phyloP scores from a whole-genome alignment of 2,797 vertebrate species.

The Oryzias sinensis region DNA sequence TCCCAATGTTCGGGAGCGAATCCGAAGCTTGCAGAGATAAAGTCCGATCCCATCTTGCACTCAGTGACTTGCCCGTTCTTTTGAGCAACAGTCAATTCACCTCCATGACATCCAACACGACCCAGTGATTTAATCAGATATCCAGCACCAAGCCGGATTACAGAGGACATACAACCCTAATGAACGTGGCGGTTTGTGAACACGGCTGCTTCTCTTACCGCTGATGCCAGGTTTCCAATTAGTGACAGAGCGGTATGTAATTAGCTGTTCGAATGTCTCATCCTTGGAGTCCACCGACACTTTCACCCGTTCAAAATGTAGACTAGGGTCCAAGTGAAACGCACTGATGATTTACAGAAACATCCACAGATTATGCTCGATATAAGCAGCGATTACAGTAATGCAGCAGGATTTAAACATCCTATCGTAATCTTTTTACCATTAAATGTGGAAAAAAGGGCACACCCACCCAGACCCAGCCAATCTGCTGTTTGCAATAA shows the following conservation, averaged over 20 bases:
- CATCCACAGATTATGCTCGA: slow-evolving; percentile 26
- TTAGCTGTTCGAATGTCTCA: slow-evolving; percentile 10
- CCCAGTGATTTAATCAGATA: slow-evolving; percentile 47
- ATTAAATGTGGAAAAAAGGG: background rate
- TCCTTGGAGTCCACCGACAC: slow-evolving; percentile 4
- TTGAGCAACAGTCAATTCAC: slow-evolving; percentile 4
- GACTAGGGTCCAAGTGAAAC: slow-evolving; percentile 14
- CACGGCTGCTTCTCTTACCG: slow-evolving; percentile 24
- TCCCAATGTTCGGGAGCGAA: too few relatives aligned
- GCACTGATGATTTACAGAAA: slow-evolving; percentile 11
- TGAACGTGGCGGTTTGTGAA: slow-evolving; percentile 25
- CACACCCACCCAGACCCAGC: background rate
- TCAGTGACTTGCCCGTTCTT: slow-evolving; percentile 1
- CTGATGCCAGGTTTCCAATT: slow-evolving; percentile 48
- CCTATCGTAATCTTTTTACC: slow-evolving; percentile 15
- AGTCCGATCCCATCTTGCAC: background rate
- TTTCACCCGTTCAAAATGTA: slow-evolving; percentile 1
- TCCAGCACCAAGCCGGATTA: slow-evolving; percentile 47
- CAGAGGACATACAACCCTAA: slow-evolving; percentile 26
- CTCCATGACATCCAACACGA: slow-evolving; percentile 39
- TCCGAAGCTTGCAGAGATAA: background rate
- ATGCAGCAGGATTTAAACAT: slow-evolving; percentile 16
- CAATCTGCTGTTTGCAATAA: background rate
- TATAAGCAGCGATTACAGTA: slow-evolving; percentile 26
- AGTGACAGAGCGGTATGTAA: slow-evolving; percentile 31